phyloP scores from a whole-genome alignment of 2,113 vertebrate species.

The Saccopteryx leptura region DNA sequence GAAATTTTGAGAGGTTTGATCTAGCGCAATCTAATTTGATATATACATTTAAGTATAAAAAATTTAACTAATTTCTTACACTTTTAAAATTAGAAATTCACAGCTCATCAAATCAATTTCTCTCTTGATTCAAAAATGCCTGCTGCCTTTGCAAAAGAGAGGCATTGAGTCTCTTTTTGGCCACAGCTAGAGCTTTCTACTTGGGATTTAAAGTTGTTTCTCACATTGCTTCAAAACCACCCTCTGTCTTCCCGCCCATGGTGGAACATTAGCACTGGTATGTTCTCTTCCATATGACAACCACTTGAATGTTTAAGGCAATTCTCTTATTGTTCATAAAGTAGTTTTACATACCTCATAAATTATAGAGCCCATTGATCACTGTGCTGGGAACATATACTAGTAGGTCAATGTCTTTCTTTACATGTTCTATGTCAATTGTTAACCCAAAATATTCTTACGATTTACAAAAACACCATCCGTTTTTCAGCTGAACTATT shows the following conservation, averaged over 20 bases:
- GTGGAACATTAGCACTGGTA: not conserved
- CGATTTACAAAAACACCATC: not conserved
- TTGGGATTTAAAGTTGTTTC: not conserved
- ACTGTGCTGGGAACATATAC: not conserved
- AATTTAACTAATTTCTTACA: constrained; percentile 24
- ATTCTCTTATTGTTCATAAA: not conserved
- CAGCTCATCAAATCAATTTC: not conserved
- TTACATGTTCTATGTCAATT: not conserved
- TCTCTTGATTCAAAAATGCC: constrained; percentile 42
- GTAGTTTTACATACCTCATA: not conserved
- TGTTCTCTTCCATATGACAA: not conserved
- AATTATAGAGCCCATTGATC: not conserved
- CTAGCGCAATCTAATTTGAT: constrained; percentile 16
- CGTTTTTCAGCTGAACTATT: not conserved
- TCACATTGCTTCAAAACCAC: not conserved
- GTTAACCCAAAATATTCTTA: not conserved
- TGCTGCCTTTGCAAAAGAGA: not conserved
- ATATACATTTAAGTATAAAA: constrained; percentile 43
- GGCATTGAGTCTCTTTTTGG: not conserved
- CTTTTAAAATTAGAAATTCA: not conserved
- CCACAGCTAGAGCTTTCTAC: not conserved
- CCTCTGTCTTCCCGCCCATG: not conserved
- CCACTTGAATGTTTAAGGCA: not conserved
- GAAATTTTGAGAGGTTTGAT: constrained; percentile 46
- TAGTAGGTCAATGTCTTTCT: not conserved